A percentile compares a stretch with the other conserved stretches of the same genome.
Evolutionary conservation across 2,113 vertebrate genomes (phyloP).

Genomic region (Hucho hucho): DNA sequence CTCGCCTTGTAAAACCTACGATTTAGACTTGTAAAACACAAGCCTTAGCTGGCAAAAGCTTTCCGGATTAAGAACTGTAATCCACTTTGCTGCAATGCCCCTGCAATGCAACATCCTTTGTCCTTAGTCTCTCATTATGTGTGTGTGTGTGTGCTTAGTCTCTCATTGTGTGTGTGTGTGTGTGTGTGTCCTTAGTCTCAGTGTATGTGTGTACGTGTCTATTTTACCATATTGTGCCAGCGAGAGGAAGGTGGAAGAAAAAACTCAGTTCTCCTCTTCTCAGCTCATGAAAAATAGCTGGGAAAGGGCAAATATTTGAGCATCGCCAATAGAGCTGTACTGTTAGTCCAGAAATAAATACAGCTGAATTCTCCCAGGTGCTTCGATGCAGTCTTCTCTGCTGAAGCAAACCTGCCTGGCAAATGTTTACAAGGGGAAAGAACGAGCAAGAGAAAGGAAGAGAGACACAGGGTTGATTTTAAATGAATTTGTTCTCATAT

Average conservation of each 20-base stretch:
- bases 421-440: not conserved
- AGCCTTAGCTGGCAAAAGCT: conserved; percentile 25
- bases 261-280: not conserved
- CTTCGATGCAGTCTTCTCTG: not conserved
- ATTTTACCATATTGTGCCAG: not conserved
- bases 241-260: not conserved
- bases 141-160: conserved; percentile 20
- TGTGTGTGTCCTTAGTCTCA: not conserved
- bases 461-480: not conserved
- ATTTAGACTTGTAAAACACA: conserved; percentile 10
- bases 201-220: not conserved
- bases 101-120: conserved; percentile 69
- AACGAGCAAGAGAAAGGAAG: not conserved
- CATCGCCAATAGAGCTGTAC: conserved; percentile 10
- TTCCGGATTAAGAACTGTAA: conserved; percentile 50
- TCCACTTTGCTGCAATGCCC: conserved; percentile 67
- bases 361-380: not conserved
- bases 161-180: conserved; percentile 20
- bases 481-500: not conserved
- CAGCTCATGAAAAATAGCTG: conserved; percentile 20
- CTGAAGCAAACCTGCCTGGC: not conserved
- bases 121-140: conserved; percentile 40
- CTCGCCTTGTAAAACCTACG: not conserved
- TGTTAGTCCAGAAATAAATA: conserved; percentile 30
- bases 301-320: conserved; percentile 44